Evolutionary conservation across 2,888 invertebrate species (phyloP), one percentile per base, ranked within the genome.

Genomic region (Polietes domitor): DNA sequence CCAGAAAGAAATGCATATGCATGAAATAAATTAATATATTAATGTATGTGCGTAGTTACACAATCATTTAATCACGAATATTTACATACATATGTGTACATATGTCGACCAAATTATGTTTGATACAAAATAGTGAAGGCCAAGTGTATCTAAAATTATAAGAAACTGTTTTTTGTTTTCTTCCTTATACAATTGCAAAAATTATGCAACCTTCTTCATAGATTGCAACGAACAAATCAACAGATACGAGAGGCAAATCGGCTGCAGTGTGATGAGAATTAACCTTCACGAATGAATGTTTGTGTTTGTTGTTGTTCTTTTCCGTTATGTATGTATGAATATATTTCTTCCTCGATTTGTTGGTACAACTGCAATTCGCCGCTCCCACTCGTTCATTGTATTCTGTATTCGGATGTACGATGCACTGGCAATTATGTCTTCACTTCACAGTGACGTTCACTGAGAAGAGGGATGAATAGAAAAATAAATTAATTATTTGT

Each of bases 81-180:
- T 32, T 4, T 41, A 41, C 15, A 12, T 41, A 41, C 10, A 10
- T 41, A 2, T 12, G 41, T 41, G 12, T 41, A 12, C 15, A 41
- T 5, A 17, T 43, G n/a, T n/a, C n/a, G n/a, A n/a, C n/a, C n/a
- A 21, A 15, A 37, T n/a, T 4, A 58, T 24, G 17, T 37, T 37
- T 19, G n/a, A 32, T n/a, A 47, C 26, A 0, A 32, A 10, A 19
- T 61, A 26, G 74, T 80, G 74, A 83, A 77, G 83, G 77, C 71
- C 80, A 80, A 77, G 80, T 83, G 80, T 55, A 77, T 28, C 41
- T 21, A 65, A 26, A 74, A 17, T 76, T 53, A 85, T 61, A 37
- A 41, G 50, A 26, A 80, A 86, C 88, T 89, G 89, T 88, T 88
- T 86, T 86, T 21, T 84, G 78, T 77, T 80, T 82, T 74, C 26